Base-by-base conservation (phyloP, 2,797 vertebrate species). In the Tiaroga cobitis region DNA sequence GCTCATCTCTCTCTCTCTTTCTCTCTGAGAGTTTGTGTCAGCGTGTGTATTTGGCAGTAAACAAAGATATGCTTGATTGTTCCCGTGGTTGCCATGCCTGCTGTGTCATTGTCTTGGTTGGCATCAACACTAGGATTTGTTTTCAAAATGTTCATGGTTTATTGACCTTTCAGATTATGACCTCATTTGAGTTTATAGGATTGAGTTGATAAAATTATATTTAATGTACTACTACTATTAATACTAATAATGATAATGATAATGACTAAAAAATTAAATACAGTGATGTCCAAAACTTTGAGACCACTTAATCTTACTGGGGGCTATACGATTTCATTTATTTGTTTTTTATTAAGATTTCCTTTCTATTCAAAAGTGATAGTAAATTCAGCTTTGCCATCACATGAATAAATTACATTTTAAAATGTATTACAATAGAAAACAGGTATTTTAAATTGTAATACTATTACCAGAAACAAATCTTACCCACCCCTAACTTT, bases 1-100 rank as follows among this genome's bases (percentile, higher is more conserved):
- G 81, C 69, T 84, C 82, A 84, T 87, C 70, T 87, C 85, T 69
- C 26, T 21, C 34, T 5, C 51, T 65, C 32, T 61, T 63, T 65
- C 84, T 43, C 34, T 81, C 18, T 61, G 34, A 63, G 82, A 67
- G 77, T 81, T 63, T 80, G 83, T 82, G 67, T 86, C 85, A 63
- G 80, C 4, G 29, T 67, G 59, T 84, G 69, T 67, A 67, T 80
- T 87, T 77, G 78, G 63, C 82, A 81, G 72, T 46, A 51, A 81
- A 84, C 72, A 73, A 80, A 80, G 77, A 85, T 85, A 87, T 81
- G 54, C 78, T 51, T 65, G 82, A 81, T 84, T 85, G 56, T 75
- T 80, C 78, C 79, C 29, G 46, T 78, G 68, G 86, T 84, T 84
- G 61, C 72, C 63, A 70, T 72, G 82, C 61, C 78, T 67, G 69